phyloP scores from a whole-genome alignment of 2,888 invertebrate species.

The Electrophaes corylata region DNA sequence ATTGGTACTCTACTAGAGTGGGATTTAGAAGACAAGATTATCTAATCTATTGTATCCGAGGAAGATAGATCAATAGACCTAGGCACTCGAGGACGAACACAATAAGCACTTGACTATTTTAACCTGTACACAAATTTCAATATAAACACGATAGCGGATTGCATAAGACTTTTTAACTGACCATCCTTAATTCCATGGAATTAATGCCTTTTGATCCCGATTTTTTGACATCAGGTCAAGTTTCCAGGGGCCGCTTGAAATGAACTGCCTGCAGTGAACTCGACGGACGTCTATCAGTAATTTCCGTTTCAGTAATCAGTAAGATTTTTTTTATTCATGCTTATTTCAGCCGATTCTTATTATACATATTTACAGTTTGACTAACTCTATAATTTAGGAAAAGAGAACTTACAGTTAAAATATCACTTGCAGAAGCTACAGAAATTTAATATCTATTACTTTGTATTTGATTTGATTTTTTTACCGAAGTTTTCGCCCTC shows the following conservation, averaged over 20 bases:
- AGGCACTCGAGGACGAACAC: neutral
- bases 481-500: slow-evolving; percentile 88
- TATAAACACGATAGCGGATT: neutral
- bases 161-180: too few species aligned
- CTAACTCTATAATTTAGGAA: too few species aligned
- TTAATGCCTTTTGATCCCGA: too few species aligned
- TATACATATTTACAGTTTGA: neutral
- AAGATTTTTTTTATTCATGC: too few species aligned
- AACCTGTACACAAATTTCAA: neutral
- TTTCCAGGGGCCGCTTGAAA: neutral
- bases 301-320: neutral
- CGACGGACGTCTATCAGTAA: neutral
- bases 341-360: too few species aligned
- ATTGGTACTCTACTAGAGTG: too few species aligned
- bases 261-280: neutral
- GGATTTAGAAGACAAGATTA: neutral
- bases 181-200: too few species aligned
- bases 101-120: neutral
- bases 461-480: slow-evolving; percentile 33
- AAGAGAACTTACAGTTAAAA: neutral
- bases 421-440: neutral
- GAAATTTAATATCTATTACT: slow-evolving; percentile 1
- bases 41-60: neutral
- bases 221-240: too few species aligned
- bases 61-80: neutral